phyloP scores from a whole-genome alignment of 2,113 vertebrate genomes.

The Diadophis punctatus region DNA sequence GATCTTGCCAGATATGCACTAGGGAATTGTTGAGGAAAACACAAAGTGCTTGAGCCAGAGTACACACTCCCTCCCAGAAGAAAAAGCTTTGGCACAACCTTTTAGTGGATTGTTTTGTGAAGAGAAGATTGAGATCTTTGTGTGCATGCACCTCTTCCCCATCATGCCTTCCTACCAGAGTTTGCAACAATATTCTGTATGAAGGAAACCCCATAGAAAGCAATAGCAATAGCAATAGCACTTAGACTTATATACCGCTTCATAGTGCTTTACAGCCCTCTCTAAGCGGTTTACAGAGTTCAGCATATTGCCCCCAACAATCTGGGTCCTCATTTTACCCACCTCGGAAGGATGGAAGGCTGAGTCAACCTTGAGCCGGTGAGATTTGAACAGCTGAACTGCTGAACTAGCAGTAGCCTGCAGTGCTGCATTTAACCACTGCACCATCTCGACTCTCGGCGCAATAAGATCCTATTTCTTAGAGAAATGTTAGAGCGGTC shows the following conservation, averaged over 20 bases:
- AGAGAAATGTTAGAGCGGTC: neutral
- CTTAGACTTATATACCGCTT: too few species aligned
- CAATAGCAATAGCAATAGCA: too few species aligned
- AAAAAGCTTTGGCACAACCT: conserved; percentile 59
- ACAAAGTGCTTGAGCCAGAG: conserved; percentile 49
- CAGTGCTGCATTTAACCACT: too few species aligned
- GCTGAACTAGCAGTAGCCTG: too few species aligned
- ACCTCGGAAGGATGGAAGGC: too few species aligned
- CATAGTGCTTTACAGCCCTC: too few species aligned
- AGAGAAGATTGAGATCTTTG: conserved; percentile 36
- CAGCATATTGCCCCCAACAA: too few species aligned
- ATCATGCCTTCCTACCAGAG: conserved; percentile 42
- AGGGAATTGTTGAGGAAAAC: conserved; percentile 74
- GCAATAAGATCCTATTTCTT: conserved; percentile 15
- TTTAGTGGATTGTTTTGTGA: conserved; percentile 59
- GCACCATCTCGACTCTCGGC: too few species aligned
- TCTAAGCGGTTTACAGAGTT: too few species aligned
- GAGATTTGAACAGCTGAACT: too few species aligned
- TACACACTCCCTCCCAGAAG: conserved; percentile 60
- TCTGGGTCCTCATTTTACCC: too few species aligned
- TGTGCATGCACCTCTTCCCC: conserved; percentile 51
- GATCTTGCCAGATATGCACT: conserved; percentile 82
- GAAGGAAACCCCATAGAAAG: conserved; percentile 12
- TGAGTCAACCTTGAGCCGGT: too few species aligned
- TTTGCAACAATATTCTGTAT: neutral